Percentiles rank a stretch among this genome's conserved stretches.
phyloP scores from a whole-genome alignment of 2,113 vertebrate species.

The Phyllostomus discolor region DNA sequence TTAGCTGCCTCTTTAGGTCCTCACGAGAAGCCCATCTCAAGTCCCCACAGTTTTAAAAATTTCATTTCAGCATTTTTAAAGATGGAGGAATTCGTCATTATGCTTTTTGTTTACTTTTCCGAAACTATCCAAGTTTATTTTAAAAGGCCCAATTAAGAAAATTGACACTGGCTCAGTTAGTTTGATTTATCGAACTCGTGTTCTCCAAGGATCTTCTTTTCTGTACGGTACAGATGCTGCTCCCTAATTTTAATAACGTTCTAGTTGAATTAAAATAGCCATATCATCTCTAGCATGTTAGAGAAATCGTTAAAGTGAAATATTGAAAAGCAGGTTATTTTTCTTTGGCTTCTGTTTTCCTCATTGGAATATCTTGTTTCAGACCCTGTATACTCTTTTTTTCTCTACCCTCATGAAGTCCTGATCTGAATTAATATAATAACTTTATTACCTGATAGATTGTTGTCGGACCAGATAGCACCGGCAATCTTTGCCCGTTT shows the following conservation, averaged over 20 bases:
- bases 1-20: slow-evolving; percentile 38
- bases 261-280: background rate
- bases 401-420: background rate
- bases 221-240: background rate
- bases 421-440: background rate
- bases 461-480: background rate
- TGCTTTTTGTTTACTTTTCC: slow-evolving; percentile 20
- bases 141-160: slow-evolving; percentile 33
- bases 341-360: background rate
- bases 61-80: slow-evolving; percentile 24
- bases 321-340: background rate
- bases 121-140: slow-evolving; percentile 24
- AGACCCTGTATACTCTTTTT: background rate
- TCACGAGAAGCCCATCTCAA: slow-evolving; percentile 18
- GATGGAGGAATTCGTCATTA: background rate
- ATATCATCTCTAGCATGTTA: background rate
- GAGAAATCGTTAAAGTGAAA: background rate
- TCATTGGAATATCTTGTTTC: background rate
- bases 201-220: background rate
- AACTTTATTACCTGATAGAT: background rate
- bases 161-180: background rate
- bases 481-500: background rate
- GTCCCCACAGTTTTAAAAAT: background rate
- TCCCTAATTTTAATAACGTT: background rate
- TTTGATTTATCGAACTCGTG: background rate